phyloP scores from a whole-genome alignment of 2,113 vertebrate genomes.

The Copsychus sechellarum region DNA sequence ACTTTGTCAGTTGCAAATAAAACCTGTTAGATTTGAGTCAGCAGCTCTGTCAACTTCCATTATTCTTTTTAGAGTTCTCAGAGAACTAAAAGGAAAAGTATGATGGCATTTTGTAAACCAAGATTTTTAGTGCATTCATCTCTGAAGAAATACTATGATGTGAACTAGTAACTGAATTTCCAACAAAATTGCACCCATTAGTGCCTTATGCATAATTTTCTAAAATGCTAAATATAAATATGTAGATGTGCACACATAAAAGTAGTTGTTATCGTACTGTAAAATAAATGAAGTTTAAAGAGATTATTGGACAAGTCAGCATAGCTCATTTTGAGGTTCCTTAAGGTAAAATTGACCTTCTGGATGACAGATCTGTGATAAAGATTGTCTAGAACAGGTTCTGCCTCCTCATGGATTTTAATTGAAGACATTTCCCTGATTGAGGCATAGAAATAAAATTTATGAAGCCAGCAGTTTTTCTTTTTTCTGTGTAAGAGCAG shows the following conservation, averaged over 20 bases:
- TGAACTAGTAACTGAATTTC: background rate
- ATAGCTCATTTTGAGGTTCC: background rate
- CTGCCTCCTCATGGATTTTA: background rate
- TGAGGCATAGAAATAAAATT: background rate
- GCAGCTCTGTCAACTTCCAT: background rate
- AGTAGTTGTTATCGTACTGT: background rate
- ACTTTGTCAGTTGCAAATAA: background rate
- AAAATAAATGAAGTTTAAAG: background rate
- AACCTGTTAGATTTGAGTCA: background rate
- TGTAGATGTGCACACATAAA: background rate
- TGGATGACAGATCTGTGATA: background rate
- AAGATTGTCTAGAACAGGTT: background rate
- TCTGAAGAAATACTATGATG: background rate
- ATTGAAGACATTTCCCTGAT: background rate
- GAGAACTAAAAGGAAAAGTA: background rate
- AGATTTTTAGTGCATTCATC: background rate
- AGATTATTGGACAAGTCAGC: background rate
- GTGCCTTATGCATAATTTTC: background rate
- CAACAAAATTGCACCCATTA: background rate
- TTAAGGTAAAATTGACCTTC: background rate
- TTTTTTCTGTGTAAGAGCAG: background rate
- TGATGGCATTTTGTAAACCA: background rate
- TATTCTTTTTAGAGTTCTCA: background rate
- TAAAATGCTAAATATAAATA: background rate
- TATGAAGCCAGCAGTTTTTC: background rate